Percentiles rank a stretch among this genome's conserved stretches.
phyloP scores from a whole-genome alignment of 2,888 invertebrate genomes.

The Cylloceria caligata region DNA sequence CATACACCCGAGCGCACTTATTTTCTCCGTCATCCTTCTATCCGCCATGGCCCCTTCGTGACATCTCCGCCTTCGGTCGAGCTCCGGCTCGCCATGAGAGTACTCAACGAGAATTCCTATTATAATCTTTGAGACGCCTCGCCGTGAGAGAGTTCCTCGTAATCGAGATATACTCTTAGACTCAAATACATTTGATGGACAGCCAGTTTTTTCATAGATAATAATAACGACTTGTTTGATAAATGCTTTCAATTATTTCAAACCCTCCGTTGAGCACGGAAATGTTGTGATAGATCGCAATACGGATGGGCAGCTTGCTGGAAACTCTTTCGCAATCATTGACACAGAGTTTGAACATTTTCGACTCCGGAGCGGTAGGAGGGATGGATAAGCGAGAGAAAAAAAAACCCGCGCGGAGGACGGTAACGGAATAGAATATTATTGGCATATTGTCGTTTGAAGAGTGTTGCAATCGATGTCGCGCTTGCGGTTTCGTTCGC shows the following conservation, averaged over 20 bases:
- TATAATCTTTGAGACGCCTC: not conserved
- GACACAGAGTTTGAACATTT: slow-evolving; percentile 68
- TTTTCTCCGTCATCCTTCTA: slow-evolving; percentile 14
- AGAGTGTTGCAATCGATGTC: slow-evolving; percentile 28
- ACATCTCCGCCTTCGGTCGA: slow-evolving; percentile 15
- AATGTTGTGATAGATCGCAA: too few species aligned
- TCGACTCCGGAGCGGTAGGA: slow-evolving; percentile 60
- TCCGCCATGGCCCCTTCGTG: not conserved
- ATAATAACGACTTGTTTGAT: too few species aligned
- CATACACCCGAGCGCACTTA: slow-evolving; percentile 19
- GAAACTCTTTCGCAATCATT: slow-evolving; percentile 57
- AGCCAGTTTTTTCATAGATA: too few species aligned
- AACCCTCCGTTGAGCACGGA: too few species aligned
- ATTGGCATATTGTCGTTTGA: not conserved
- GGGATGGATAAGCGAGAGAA: not conserved
- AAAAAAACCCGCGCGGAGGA: not conserved
- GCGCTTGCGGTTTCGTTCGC: slow-evolving; percentile 29
- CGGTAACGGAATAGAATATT: not conserved
- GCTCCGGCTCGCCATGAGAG: slow-evolving; percentile 13
- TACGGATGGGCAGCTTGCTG: not conserved
- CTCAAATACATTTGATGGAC: not conserved
- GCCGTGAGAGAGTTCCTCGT: not conserved
- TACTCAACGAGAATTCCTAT: slow-evolving; percentile 28
- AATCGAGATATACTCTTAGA: not conserved
- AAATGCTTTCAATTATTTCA: too few species aligned